Percentiles rank a stretch among this genome's conserved stretches.
phyloP scores from a whole-genome alignment of 2,888 invertebrate species.

The Protophormia terraenovae region DNA sequence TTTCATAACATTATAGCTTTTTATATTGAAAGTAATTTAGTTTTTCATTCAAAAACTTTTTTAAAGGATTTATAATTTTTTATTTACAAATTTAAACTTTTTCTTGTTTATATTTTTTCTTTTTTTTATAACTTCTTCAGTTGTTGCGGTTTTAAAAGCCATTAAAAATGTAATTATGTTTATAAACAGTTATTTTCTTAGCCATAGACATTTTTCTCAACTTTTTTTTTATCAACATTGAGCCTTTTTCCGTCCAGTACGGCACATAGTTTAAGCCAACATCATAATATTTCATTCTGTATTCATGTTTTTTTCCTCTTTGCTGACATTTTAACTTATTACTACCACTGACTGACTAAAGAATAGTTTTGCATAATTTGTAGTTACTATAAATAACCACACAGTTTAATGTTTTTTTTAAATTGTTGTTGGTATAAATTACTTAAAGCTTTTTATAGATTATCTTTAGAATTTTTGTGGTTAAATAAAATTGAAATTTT shows the following conservation, averaged over 20 bases:
- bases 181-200: slow-evolving; percentile 75
- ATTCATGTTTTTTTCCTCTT: slow-evolving; percentile 13
- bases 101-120: background rate
- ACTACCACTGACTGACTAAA: slow-evolving; percentile 13
- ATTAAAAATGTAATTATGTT: slow-evolving; percentile 80
- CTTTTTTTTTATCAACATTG: slow-evolving; percentile 16
- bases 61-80: background rate
- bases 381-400: background rate
- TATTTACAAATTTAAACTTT: background rate
- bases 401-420: background rate
- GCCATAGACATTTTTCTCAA: slow-evolving; percentile 33
- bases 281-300: slow-evolving; percentile 46
- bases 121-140: background rate
- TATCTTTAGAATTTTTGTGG: background rate
- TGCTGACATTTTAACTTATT: slow-evolving; percentile 57
- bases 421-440: background rate
- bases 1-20: no score
- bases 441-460: background rate
- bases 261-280: slow-evolving; percentile 25
- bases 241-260: slow-evolving; percentile 26
- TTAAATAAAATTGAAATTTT: background rate
- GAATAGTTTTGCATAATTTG: slow-evolving; percentile 53
- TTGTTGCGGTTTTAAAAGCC: slow-evolving; percentile 78
- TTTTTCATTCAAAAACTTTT: background rate
- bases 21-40: background rate